A percentile compares a stretch with the other conserved stretches of the same genome.
Evolutionary conservation across 2,113 vertebrate species (phyloP).

Genomic region (Rhea americana): DNA sequence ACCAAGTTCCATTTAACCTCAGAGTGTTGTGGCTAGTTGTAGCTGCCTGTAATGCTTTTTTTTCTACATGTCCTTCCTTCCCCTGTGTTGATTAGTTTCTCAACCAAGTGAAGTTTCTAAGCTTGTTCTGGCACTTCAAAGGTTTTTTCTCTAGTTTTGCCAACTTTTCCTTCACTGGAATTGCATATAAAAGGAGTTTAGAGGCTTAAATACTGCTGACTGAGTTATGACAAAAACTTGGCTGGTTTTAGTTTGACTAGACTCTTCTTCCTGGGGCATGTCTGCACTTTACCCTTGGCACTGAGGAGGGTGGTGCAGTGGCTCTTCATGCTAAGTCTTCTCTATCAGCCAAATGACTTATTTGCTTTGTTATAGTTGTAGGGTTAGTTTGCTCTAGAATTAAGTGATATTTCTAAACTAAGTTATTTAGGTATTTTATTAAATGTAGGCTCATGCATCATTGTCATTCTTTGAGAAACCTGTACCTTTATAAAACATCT

Average conservation of each 20-base stretch:
- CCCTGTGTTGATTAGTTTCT: not conserved
- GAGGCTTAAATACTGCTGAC: not conserved
- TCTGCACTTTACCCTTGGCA: accelerated
- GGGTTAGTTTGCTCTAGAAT: not conserved
- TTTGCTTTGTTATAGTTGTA: not conserved
- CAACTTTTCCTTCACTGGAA: not conserved
- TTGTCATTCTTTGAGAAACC: not conserved
- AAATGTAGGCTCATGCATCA: not conserved
- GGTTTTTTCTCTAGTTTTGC: not conserved
- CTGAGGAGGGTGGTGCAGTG: not conserved
- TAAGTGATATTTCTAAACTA: not conserved
- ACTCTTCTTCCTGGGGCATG: not conserved
- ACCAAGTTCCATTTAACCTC: not conserved
- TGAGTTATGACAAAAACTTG: not conserved
- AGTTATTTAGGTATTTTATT: not conserved
- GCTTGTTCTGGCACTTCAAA: not conserved
- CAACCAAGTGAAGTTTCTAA: not conserved
- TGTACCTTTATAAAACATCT: not conserved
- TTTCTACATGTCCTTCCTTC: not conserved
- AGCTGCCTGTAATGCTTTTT: not conserved
- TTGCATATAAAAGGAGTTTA: not conserved
- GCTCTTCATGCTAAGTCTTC: not conserved
- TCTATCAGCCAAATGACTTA: not conserved
- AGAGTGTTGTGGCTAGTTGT: not conserved
- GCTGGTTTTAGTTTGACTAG: not conserved